These are phyloP conservation scores for Echinometra lucunter DNA, from an alignment of 53 echinoderm and acorn worm genomes.

Conservation along the genomic window DNA sequence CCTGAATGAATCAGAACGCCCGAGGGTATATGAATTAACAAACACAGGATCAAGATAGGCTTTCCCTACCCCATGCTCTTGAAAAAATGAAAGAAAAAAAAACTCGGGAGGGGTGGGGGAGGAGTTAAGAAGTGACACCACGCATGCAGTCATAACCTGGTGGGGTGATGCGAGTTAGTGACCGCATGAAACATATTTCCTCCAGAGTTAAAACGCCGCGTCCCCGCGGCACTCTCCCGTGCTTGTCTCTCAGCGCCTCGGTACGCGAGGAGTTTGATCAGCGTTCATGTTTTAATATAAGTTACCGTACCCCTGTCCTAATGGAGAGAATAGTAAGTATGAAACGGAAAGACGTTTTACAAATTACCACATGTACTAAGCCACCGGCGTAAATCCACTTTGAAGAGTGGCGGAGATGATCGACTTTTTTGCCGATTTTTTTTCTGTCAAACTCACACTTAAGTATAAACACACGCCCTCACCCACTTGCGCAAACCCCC, in stretches of 20 bases:
- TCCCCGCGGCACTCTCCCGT: slow-evolving; percentile 55
- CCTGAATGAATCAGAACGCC: slow-evolving; percentile 56
- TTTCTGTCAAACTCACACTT: too few relatives aligned
- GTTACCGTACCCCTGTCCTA: slow-evolving; percentile 10
- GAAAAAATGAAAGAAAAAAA: background rate
- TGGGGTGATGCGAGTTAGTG: slow-evolving; percentile 51
- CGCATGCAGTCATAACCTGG: background rate
- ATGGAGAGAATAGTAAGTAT: background rate
- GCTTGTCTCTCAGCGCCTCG: slow-evolving; percentile 49
- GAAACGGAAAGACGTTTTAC: background rate
- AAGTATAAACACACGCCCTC: too few relatives aligned
- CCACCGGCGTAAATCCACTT: too few relatives aligned
- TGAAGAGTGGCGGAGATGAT: too few relatives aligned
- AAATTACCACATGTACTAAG: too few relatives aligned
- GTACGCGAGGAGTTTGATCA: slow-evolving; percentile 33
- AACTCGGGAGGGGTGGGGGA: background rate
- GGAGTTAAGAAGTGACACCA: slow-evolving; percentile 20
- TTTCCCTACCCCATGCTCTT: background rate
- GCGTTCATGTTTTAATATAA: background rate
- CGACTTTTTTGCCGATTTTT: too few relatives aligned
- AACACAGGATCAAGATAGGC: slow-evolving; percentile 24
- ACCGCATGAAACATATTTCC: slow-evolving; percentile 60
- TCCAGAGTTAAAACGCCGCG: slow-evolving; percentile 54
- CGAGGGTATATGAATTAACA: slow-evolving; percentile 62
- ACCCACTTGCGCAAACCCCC: too few relatives aligned